These are phyloP conservation scores for Dromococcyx pavoninus DNA, from an alignment of 2,797 vertebrate species.

Conservation along the genomic window DNA sequence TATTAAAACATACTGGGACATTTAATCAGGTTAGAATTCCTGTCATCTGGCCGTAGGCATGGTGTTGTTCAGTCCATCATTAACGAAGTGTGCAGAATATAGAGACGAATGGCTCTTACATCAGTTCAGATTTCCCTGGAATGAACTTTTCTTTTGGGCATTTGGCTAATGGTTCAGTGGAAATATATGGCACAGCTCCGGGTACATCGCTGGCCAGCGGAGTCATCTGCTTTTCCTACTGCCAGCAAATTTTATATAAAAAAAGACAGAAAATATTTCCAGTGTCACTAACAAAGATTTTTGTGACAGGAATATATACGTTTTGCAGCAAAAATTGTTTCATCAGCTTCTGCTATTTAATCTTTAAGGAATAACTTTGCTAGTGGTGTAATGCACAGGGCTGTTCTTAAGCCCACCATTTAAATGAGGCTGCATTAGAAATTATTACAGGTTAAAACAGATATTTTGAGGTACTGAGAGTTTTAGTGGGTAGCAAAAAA, in stretches of 20 bases:
- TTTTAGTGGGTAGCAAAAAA: neutral
- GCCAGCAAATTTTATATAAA: neutral
- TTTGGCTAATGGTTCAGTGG: neutral
- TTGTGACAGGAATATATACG: neutral
- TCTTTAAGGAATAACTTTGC: slow-evolving; percentile 1
- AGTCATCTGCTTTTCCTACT: neutral
- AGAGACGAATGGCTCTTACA: slow-evolving; percentile 40
- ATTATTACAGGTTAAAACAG: neutral
- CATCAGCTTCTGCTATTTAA: neutral
- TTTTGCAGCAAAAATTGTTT: neutral
- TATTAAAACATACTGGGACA: slow-evolving; percentile 72
- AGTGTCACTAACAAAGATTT: neutral
- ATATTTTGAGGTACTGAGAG: neutral
- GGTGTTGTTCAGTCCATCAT: slow-evolving; percentile 61
- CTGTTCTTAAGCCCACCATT: neutral
- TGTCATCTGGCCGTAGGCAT: slow-evolving; percentile 62
- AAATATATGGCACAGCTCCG: neutral
- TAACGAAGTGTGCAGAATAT: slow-evolving; percentile 42
- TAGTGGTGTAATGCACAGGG: neutral
- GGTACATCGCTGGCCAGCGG: neutral
- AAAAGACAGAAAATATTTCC: neutral
- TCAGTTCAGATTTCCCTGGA: slow-evolving; percentile 24
- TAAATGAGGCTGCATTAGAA: neutral
- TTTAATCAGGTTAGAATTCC: slow-evolving; percentile 78
- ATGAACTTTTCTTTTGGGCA: slow-evolving; percentile 22